phyloP scores from a whole-genome alignment of 2,888 invertebrate genomes.

The Eupithecia subumbrata region DNA sequence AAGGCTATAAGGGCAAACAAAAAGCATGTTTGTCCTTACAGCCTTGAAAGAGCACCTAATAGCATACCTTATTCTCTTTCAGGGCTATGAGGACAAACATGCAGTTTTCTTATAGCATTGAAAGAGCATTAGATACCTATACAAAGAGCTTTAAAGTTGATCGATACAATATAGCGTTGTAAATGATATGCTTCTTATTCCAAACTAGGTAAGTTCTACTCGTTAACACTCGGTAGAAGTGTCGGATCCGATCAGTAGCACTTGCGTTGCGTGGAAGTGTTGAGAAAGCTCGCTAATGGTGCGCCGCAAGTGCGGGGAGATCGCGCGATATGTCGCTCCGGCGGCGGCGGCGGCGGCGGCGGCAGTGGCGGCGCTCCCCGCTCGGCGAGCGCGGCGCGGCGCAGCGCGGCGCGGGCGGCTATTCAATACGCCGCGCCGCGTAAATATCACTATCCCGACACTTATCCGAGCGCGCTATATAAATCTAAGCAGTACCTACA shows the following conservation, averaged over 20 bases:
- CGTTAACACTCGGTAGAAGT: background rate
- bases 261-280: constrained; percentile 6
- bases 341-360: background rate
- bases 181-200: background rate
- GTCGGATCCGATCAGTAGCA: constrained; percentile 12
- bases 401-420: background rate
- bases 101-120: too few species aligned
- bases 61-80: background rate
- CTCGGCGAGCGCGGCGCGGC: background rate
- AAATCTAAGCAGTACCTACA: background rate
- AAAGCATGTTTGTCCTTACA: too few species aligned
- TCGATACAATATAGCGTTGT: background rate
- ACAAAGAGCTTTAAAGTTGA: background rate
- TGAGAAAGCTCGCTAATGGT: constrained; percentile 33
- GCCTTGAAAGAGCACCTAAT: too few species aligned
- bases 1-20: background rate
- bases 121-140: too few species aligned
- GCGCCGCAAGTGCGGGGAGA: constrained; percentile 23
- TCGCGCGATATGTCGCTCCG: constrained; percentile 26
- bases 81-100: background rate
- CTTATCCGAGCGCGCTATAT: background rate
- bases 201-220: background rate
- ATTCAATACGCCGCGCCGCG: constrained; percentile 6
- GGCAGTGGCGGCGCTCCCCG: too few species aligned
- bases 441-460: constrained; percentile 1